These are phyloP conservation scores for Yponomeuta plumbellus DNA, from an alignment of 2,888 invertebrate species.

Conservation along the genomic window DNA sequence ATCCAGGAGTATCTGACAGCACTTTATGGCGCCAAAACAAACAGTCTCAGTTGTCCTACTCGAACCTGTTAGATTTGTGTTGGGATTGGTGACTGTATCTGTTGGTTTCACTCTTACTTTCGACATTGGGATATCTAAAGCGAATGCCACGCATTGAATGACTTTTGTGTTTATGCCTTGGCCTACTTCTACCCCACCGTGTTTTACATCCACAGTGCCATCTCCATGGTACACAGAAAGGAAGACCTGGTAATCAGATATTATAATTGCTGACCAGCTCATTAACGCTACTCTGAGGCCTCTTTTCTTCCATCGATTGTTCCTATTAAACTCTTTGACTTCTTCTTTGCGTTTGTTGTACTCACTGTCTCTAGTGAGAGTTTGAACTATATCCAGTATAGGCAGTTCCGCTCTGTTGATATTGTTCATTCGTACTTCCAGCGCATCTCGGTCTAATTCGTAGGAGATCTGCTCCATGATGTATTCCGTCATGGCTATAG, in stretches of 20 bases:
- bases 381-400: constrained; percentile 63
- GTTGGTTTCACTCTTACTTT: constrained; percentile 80
- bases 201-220: constrained; percentile 82
- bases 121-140: constrained; percentile 79
- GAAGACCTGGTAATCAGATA: constrained; percentile 74
- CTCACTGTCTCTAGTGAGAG: constrained; percentile 58
- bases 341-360: constrained; percentile 63
- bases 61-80: constrained; percentile 80
- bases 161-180: constrained; percentile 87
- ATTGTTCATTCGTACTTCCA: constrained; percentile 76
- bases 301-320: constrained; percentile 88
- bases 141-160: constrained; percentile 80
- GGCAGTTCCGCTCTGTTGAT: constrained; percentile 44
- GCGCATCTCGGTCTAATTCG: constrained; percentile 72
- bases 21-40: constrained; percentile 54
- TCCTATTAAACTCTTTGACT: constrained; percentile 74
- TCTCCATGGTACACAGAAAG: constrained; percentile 83
- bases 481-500: constrained; percentile 75
- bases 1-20: constrained; percentile 50
- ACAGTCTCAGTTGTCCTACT: constrained; percentile 55
- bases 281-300: constrained; percentile 83
- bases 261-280: constrained; percentile 77
- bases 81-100: constrained; percentile 78
- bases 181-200: constrained; percentile 86
- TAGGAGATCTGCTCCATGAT: constrained; percentile 82